Evolutionary conservation across 2,113 vertebrate species (phyloP), one percentile per base, ranked within the genome.

Genomic region (Conger conger): DNA sequence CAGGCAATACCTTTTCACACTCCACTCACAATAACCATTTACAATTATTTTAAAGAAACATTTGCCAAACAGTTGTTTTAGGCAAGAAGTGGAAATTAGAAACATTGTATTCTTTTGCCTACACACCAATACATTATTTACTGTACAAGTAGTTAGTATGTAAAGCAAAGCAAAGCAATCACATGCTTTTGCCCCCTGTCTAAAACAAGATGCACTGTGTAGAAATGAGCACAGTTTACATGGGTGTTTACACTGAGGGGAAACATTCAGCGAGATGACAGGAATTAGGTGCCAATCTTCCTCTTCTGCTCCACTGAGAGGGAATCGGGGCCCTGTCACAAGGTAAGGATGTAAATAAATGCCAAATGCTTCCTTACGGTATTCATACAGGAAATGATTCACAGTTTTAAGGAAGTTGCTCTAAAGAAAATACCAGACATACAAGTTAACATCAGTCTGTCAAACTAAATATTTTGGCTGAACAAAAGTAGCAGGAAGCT

Each of bases 371-470:
- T 93, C 91, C 89, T 86, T 82, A 81, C 68, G 30, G 83, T 78
- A 85, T 85, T 86, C 37, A 27, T 83, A 80, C 82, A 90, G 92
- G 91, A 94, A 94, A 91, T 82, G 42, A 86, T 78, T 87, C 68
- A 82, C 83, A 76, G 73, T 87, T 79, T 89, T 79, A 89, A 91
- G 92, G 91, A 94, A 93, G 90, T 86, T 77, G 90, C 88, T 87
- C 40, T 82, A 79, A 89, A 8, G 85, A 38, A 35, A 79, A 73
- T 4, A 30, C 17, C 27, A n/a, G 82, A 37, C 33, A 57, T 2
- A 54, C 37, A 53, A 78, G 27, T 87, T 83, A 83, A 36, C n/a
- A 76, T 27, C 20, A 80, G 36, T 40, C 23, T 42, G 27, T 45
- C 27, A 40, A 57, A 54, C 54, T 37, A 80, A 85, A 85, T 68